Evolutionary conservation across 2,113 vertebrate genomes (phyloP), one percentile per base, ranked within the genome.

Genomic region (Promerops cafer): DNA sequence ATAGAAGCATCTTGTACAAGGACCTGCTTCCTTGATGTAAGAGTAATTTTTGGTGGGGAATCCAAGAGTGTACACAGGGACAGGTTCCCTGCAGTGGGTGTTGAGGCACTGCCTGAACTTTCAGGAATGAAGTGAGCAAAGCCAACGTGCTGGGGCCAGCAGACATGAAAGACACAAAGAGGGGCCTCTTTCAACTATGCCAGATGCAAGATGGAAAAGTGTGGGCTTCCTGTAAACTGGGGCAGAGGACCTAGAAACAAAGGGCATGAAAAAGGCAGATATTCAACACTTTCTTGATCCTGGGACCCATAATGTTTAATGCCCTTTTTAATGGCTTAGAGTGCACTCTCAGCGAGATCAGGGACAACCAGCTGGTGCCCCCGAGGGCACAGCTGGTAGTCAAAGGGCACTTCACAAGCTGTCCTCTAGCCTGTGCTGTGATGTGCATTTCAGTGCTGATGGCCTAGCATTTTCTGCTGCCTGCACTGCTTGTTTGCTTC

Each of bases 261-360:
- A 63, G 75, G 59, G 5, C 7, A 22, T 40, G 61, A 66, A 70
- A 80, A 60, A 81, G n/a, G 19, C 65, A 87, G 64, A 65, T 50
- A 61, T 10, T 81, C 26, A 31, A 11, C 28, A 44, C 47, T 81
- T 59, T 66, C 74, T 70, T 78, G 26, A 31, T 31, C 9, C 33
- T 24, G 44, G 30, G 27, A 84, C 42, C 35, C 52, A 24, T 61
- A 57, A 61, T 27, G 6, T 70, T 83, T 59, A 33, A 4, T 42
- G 47, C 22, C 26, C 28, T 89, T 87, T 59, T 81, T 33, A 78
- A 50, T 35, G 56, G 35, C 26, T 83, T 70, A 35, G 42, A 35
- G 23, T 28, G 7, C 14, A 10, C 26, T 63, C 37, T 61, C 21
- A 27, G 39, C 0, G 0, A 74, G 42, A 35, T 3, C 37, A 50